These are phyloP conservation scores for Thelaira solivaga DNA, from an alignment of 2,888 invertebrate genomes.

Conservation along the genomic window DNA sequence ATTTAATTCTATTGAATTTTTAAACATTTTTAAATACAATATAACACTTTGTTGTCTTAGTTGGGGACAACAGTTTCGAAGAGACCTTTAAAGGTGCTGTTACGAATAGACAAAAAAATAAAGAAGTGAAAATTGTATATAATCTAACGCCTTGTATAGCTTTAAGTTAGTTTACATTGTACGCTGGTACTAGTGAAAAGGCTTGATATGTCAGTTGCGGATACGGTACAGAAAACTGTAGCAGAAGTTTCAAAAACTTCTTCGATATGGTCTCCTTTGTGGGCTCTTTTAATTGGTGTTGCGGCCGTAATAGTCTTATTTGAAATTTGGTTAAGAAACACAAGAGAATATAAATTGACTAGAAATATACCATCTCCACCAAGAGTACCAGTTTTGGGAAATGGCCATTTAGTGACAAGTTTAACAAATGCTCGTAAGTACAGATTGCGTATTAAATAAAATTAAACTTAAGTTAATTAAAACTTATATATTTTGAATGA, in stretches of 20 bases:
- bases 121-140: neutral
- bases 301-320: conserved; percentile 67
- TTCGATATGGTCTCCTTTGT: conserved; percentile 65
- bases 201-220: conserved; percentile 13
- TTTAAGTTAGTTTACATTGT: conserved; percentile 29
- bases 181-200: neutral
- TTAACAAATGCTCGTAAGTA: conserved; percentile 81
- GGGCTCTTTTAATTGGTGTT: conserved; percentile 69
- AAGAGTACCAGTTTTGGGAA: conserved; percentile 83
- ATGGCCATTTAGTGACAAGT: conserved; percentile 82
- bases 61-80: neutral
- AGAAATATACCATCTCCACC: conserved; percentile 84
- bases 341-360: conserved; percentile 80
- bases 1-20: conserved; percentile 1
- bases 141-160: neutral
- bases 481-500: neutral
- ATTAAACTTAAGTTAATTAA: neutral
- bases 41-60: conserved; percentile 17
- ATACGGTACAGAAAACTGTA: conserved; percentile 19
- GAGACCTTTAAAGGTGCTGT: conserved; percentile 22
- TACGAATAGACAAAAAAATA: neutral
- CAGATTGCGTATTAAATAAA: too few relatives aligned
- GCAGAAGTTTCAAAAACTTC: conserved; percentile 25
- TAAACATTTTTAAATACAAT: conserved; percentile 12
- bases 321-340: conserved; percentile 78